Conservation (phyloP, 2,113 vertebrate genomes). For the Nerophis lumbriciformis region DNA sequence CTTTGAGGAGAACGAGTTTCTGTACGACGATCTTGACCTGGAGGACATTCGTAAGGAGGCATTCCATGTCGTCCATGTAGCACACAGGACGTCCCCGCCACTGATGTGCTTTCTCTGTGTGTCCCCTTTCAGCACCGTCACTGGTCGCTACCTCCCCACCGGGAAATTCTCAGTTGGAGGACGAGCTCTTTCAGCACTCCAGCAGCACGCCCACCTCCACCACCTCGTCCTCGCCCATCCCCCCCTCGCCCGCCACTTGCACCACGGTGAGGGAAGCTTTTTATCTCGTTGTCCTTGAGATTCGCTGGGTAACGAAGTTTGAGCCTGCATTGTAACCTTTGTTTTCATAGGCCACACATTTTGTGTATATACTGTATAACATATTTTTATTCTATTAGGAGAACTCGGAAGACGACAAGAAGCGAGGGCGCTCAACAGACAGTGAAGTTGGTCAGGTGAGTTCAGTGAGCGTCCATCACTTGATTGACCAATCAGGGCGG, state of each 20-base stretch:
- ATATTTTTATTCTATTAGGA: conserved; percentile 64
- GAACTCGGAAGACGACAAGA: conserved; percentile 88
- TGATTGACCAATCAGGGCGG: not conserved
- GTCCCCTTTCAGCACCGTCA: conserved; percentile 69
- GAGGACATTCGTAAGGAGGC: conserved; percentile 87
- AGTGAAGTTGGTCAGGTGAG: conserved; percentile 83
- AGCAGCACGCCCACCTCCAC: conserved; percentile 94
- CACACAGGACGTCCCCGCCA: too few species aligned
- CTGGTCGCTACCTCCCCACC: conserved; percentile 88
- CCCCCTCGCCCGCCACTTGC: conserved; percentile 84
- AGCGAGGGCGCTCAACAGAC: conserved; percentile 83
- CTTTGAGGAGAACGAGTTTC: conserved; percentile 91
- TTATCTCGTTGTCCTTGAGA: too few species aligned
- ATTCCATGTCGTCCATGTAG: not conserved
- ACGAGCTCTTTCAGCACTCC: conserved; percentile 88
- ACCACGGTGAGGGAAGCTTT: conserved; percentile 71
- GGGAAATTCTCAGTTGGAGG: conserved; percentile 82
- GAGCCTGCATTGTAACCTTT: too few species aligned
- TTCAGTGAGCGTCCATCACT: conserved; percentile 2
- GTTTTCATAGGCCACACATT: too few species aligned
- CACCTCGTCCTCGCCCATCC: conserved; percentile 90
- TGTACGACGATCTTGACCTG: conserved; percentile 89
- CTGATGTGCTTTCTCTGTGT: not conserved
- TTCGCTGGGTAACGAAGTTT: too few species aligned
- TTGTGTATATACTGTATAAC: too few species aligned